These are phyloP conservation scores for Ommatoiulus sabulosus DNA, from an alignment of 2,888 invertebrate species.

Conservation along the genomic window DNA sequence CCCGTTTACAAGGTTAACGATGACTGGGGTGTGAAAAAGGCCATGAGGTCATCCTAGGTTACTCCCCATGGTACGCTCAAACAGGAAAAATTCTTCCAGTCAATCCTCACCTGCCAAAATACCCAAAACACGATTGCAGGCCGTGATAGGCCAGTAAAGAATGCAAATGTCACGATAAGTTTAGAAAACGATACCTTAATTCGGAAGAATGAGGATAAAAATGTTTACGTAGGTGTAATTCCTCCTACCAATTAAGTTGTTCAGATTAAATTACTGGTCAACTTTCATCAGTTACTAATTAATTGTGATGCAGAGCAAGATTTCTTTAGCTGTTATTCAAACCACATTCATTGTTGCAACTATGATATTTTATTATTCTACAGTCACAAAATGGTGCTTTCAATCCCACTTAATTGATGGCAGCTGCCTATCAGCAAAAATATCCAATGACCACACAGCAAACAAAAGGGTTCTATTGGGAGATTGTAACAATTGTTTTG, in stretches of 20 bases:
- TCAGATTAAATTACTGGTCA: too few relatives aligned
- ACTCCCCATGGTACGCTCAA: not conserved
- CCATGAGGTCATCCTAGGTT: slow-evolving; percentile 24
- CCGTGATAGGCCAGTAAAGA: not conserved
- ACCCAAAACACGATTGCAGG: not conserved
- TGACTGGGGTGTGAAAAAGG: slow-evolving; percentile 8
- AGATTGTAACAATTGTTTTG: too few relatives aligned
- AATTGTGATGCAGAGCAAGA: not conserved
- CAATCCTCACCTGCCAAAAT: not conserved
- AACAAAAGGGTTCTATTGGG: too few relatives aligned
- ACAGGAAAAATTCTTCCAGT: not conserved
- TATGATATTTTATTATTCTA: not conserved
- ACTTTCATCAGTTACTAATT: too few relatives aligned
- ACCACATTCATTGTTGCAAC: not conserved
- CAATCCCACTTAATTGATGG: too few relatives aligned
- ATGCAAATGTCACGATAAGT: not conserved
- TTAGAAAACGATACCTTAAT: too few relatives aligned
- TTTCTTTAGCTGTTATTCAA: not conserved
- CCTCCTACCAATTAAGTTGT: too few relatives aligned
- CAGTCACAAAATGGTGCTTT: too few relatives aligned
- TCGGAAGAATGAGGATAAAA: too few relatives aligned
- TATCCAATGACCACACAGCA: too few relatives aligned
- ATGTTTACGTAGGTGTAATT: too few relatives aligned
- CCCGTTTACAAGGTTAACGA: slow-evolving; percentile 36
- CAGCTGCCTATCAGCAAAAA: too few relatives aligned